A percentile compares a stretch with the other conserved stretches of the same genome.
Evolutionary conservation across 2,888 invertebrate genomes (phyloP).

Genomic region (Eristalis intricaria): DNA sequence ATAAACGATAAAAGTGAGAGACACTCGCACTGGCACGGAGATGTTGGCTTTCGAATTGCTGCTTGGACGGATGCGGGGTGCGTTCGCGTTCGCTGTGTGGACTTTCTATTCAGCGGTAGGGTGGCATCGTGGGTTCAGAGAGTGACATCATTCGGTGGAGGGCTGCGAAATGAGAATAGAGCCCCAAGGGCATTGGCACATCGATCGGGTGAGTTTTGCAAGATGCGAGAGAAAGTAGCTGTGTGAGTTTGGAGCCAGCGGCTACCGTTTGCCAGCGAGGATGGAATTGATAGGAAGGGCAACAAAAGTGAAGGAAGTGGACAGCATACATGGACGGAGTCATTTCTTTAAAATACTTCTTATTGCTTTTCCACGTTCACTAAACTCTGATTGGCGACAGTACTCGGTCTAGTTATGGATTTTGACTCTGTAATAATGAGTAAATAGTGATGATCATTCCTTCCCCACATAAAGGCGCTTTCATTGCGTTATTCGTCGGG

Average conservation of each 20-base stretch:
- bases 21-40: not conserved
- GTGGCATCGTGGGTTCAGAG: not conserved
- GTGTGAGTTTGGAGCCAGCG: not conserved
- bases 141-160: not conserved
- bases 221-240: not conserved
- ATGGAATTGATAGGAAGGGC: not conserved
- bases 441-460: too few species aligned
- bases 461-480: too few species aligned
- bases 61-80: not conserved
- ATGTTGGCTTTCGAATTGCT: constrained; percentile 10
- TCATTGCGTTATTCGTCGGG: too few species aligned
- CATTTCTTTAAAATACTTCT: too few species aligned
- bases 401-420: too few species aligned
- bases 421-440: too few species aligned
- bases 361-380: too few species aligned
- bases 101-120: not conserved
- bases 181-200: not conserved
- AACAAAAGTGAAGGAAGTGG: not conserved
- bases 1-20: constrained; percentile 10
- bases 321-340: too few species aligned
- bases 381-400: too few species aligned
- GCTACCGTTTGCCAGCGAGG: not conserved
- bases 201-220: not conserved
- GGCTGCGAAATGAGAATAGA: not conserved
- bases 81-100: not conserved